Evolutionary conservation across 2,888 invertebrate genomes (phyloP), one percentile per base, ranked within the genome.

Genomic region (Calameuta idolon): DNA sequence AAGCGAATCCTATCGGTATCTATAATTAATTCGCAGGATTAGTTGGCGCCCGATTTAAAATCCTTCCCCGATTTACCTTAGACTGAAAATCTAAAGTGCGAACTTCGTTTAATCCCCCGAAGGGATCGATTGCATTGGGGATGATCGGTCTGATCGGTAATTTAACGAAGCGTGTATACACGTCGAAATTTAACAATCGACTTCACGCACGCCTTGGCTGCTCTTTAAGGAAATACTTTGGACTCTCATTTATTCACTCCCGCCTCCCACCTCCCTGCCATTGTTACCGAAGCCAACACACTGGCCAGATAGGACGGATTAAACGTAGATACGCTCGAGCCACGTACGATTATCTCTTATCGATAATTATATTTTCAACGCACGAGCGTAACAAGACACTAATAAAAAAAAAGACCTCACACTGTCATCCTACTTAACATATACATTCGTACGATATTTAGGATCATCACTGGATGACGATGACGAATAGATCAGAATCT

Each of bases 261-360:
- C 55, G 9, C 23, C 55, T 9, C 23, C 55, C 55, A 9, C 15
- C 55, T 2, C 55, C 5, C 55, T 23, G 55, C 23, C 55, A 9
- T 2, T 23, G 0, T 55, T 55, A 55, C 55, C 9, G 23, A 55
- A 55, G 55, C 23, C 55, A 55, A 55, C 55, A 23, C 23, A 55
- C 55, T 55, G 23, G 9, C 55, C 55, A 23, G 55, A 55, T 55
- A 55, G 23, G 55, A 55, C 55, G 55, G 55, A 55, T 55, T 55
- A 55, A 55, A 55, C 55, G 55, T 23, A 55, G 55, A 55, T 55
- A 55, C 55, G 55, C 55, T 55, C 23, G 55, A 55, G 55, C 31
- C 71, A 71, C 31, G 33, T 71, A 71, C 71, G 71, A 71, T 71
- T 71, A 71, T 31, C 71, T 71, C 11, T 71, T 71, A 71, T 30